phyloP scores from a whole-genome alignment of 2,888 invertebrate genomes.

The Hermaeophaga mercurialis region DNA sequence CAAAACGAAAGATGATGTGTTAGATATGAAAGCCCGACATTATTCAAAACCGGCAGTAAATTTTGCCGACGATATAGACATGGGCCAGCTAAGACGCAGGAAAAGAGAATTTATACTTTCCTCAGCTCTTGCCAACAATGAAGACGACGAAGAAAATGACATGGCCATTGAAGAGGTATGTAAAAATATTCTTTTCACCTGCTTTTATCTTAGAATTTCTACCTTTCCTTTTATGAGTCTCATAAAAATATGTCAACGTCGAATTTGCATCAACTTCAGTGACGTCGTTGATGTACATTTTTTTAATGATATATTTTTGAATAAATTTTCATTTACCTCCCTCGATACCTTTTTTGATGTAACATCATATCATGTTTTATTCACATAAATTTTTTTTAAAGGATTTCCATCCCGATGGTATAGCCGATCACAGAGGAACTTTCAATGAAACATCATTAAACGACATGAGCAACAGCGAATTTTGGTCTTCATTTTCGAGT shows the following conservation, averaged over 20 bases:
- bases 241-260: too few relatives aligned
- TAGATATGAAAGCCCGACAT: constrained; percentile 47
- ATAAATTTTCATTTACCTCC: too few relatives aligned
- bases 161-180: constrained; percentile 68
- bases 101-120: constrained; percentile 62
- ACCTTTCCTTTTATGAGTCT: too few relatives aligned
- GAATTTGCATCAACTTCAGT: too few relatives aligned
- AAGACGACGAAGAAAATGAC: constrained; percentile 66
- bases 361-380: neutral
- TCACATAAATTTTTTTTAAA: constrained; percentile 45
- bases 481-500: constrained; percentile 82
- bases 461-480: constrained; percentile 78
- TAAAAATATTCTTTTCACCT: too few relatives aligned
- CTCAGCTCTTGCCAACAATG: constrained; percentile 60
- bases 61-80: constrained; percentile 50
- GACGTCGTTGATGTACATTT: too few relatives aligned
- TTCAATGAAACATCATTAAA: constrained; percentile 70
- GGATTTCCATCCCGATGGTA: constrained; percentile 67
- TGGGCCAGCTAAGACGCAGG: constrained; percentile 50
- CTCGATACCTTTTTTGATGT: too few relatives aligned
- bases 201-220: too few relatives aligned
- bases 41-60: constrained; percentile 49
- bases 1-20: constrained; percentile 19
- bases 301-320: too few relatives aligned
- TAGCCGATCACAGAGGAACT: constrained; percentile 67